Conservation (phyloP, 2,797 vertebrate species). For the Todus mexicanus region DNA sequence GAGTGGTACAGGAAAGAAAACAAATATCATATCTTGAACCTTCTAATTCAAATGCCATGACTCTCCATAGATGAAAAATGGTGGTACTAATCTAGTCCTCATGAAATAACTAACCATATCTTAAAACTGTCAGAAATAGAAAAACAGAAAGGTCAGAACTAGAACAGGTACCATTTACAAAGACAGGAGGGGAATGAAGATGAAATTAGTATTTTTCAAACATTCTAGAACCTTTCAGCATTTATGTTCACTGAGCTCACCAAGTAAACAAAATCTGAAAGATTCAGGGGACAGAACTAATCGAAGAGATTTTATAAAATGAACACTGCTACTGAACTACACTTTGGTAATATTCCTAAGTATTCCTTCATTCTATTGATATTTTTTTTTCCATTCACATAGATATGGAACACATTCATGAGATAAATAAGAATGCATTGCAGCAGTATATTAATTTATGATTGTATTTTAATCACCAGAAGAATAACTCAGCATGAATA, state of each 20-base stretch:
- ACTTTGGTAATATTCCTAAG: background rate
- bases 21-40: background rate
- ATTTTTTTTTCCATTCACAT: background rate
- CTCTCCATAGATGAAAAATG: background rate
- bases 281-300: background rate
- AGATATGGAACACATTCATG: background rate
- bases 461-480: background rate
- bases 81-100: background rate
- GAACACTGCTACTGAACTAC: background rate
- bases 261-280: background rate
- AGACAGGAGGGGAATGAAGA: background rate
- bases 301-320: background rate
- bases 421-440: background rate
- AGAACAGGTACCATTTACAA: background rate
- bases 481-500: background rate
- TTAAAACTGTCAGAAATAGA: background rate
- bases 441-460: slow-evolving; percentile 2
- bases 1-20: background rate
- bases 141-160: background rate
- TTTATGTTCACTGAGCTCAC: background rate
- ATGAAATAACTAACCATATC: background rate
- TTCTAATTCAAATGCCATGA: background rate
- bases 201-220: background rate
- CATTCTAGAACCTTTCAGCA: background rate
- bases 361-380: background rate